phyloP scores from a whole-genome alignment of 2,797 vertebrate genomes.

The Lophius americanus region DNA sequence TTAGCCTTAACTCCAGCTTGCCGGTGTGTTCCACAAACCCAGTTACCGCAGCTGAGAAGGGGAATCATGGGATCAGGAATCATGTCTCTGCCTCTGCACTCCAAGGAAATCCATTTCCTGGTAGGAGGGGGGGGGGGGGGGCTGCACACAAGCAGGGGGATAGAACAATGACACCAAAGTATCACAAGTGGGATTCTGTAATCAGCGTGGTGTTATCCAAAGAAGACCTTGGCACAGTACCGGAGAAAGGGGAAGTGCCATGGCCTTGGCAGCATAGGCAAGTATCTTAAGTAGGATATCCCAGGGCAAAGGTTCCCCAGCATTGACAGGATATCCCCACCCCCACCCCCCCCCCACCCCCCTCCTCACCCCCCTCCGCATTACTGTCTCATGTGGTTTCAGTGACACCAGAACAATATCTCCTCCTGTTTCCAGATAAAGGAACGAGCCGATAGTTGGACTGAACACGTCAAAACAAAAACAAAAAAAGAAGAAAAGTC shows the following conservation, averaged over 20 bases:
- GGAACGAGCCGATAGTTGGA: conserved; percentile 26
- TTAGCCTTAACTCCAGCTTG: not conserved
- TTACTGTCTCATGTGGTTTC: conserved; percentile 20
- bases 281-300: conserved; percentile 75
- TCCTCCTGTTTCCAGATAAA: conserved; percentile 42
- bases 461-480: conserved; percentile 22
- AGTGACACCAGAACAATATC: conserved; percentile 26
- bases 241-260: conserved; percentile 42
- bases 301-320: conserved; percentile 63
- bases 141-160: conserved; percentile 18
- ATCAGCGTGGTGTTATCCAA: conserved; percentile 23
- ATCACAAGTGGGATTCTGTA: not conserved
- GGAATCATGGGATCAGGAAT: not conserved
- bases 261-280: conserved; percentile 46
- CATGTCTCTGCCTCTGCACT: conserved; percentile 11
- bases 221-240: conserved; percentile 32
- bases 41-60: not conserved
- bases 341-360: conserved; percentile 24
- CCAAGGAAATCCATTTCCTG: not conserved
- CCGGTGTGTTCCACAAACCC: conserved; percentile 8
- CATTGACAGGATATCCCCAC: conserved; percentile 77
- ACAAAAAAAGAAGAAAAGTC: conserved; percentile 7
- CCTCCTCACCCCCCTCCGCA: conserved; percentile 1
- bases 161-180: conserved; percentile 32
- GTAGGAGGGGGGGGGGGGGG: not conserved